Conservation (phyloP, 2,797 vertebrate genomes). For the Pangasius krempfi region DNA sequence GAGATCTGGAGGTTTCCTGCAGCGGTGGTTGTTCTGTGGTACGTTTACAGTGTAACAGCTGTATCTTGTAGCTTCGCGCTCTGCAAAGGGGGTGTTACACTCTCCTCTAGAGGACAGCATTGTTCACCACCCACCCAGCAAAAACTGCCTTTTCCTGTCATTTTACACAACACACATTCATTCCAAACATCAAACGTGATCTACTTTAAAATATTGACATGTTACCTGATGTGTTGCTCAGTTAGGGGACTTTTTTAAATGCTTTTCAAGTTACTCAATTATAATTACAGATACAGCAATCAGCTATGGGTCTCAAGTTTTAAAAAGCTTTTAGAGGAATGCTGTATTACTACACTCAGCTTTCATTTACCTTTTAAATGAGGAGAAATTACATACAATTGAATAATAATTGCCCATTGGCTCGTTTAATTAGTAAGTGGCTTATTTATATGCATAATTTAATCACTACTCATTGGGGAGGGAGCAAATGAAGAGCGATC, state of each 20-base stretch:
- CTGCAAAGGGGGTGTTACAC: slow-evolving; percentile 56
- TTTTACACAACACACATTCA: not conserved
- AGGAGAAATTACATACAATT: slow-evolving; percentile 58
- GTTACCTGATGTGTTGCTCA: slow-evolving; percentile 3
- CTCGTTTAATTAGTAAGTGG: slow-evolving; percentile 81
- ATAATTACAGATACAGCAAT: slow-evolving; percentile 19
- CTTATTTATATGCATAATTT: slow-evolving; percentile 95
- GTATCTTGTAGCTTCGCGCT: not conserved
- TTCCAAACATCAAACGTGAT: not conserved
- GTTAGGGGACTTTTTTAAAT: not conserved
- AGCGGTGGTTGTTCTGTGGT: slow-evolving; percentile 43
- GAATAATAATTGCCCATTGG: slow-evolving; percentile 59
- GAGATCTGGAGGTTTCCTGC: slow-evolving; percentile 61
- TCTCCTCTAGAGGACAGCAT: slow-evolving; percentile 83
- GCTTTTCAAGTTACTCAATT: not conserved
- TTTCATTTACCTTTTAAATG: slow-evolving; percentile 59
- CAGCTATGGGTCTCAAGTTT: slow-evolving; percentile 20
- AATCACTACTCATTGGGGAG: slow-evolving; percentile 93
- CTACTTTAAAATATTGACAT: not conserved
- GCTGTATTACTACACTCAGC: slow-evolving; percentile 35
- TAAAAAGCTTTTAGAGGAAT: slow-evolving; percentile 36
- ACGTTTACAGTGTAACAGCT: not conserved
- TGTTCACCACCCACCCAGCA: slow-evolving; percentile 76
- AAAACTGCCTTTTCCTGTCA: slow-evolving; percentile 42
- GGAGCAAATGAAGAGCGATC: slow-evolving; percentile 82